Evolutionary conservation across 2,113 vertebrate species (phyloP).

Genomic region (Thamnaconus septentrionalis): DNA sequence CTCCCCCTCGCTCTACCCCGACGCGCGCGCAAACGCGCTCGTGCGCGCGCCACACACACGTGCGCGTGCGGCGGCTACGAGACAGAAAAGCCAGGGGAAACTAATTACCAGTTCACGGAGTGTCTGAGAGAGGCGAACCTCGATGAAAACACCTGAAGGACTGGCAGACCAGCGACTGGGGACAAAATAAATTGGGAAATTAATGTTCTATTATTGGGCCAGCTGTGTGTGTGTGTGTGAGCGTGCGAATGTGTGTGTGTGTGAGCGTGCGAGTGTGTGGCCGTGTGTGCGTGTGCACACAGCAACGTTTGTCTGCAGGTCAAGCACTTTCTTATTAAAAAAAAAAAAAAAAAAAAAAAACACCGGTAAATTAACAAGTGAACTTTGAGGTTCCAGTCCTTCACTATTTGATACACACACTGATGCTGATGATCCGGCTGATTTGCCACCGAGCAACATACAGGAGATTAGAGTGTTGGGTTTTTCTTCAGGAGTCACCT

Average conservation of each 20-base stretch:
- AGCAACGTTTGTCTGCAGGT: neutral
- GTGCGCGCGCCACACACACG: constrained; percentile 19
- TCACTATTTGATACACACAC: too few relatives aligned
- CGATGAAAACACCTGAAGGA: constrained; percentile 71
- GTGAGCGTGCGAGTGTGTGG: neutral
- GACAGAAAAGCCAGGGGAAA: constrained; percentile 64
- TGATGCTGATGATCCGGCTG: too few relatives aligned
- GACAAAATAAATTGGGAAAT: constrained; percentile 70
- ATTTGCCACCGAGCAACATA: too few relatives aligned
- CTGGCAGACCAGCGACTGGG: constrained; percentile 53
- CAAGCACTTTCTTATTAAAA: too few relatives aligned
- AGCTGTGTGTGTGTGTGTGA: constrained; percentile 30
- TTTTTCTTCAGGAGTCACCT: too few relatives aligned
- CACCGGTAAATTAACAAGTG: too few relatives aligned
- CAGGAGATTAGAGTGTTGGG: too few relatives aligned
- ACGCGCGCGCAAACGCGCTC: constrained; percentile 29
- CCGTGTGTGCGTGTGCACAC: too few relatives aligned
- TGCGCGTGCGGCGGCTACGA: constrained; percentile 28
- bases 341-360: too few relatives aligned
- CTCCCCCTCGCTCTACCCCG: constrained; percentile 21
- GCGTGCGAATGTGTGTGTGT: neutral
- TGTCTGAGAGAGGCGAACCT: constrained; percentile 64
- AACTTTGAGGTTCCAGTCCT: too few relatives aligned
- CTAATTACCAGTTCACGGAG: constrained; percentile 71
- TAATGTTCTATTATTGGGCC: constrained; percentile 66